Percentiles rank a stretch among this genome's conserved stretches.
These are phyloP conservation scores for Lycorma delicatula DNA, from an alignment of 1,140 invertebrate species.

Conservation along the genomic window DNA sequence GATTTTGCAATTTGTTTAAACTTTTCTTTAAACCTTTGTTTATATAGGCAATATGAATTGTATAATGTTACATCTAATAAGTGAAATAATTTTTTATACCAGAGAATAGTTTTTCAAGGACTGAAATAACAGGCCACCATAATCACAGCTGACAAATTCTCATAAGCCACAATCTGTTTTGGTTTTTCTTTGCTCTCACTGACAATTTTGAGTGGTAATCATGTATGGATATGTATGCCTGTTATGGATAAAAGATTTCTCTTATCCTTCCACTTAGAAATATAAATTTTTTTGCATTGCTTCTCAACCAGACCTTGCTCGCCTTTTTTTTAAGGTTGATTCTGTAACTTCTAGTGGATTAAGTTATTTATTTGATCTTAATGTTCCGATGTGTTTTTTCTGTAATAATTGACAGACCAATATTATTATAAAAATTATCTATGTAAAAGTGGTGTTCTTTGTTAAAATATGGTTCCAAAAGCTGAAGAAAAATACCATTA, in stretches of 20 bases:
- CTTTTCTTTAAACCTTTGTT: neutral
- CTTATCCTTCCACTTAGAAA: conserved; percentile 1
- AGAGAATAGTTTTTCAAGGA: conserved; percentile 29
- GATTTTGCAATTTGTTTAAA: too few species aligned
- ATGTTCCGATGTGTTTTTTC: conserved; percentile 4
- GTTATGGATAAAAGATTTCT: conserved; percentile 11
- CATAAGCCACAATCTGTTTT: conserved; percentile 14
- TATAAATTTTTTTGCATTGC: neutral
- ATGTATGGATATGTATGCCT: neutral
- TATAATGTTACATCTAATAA: neutral
- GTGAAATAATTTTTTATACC: conserved; percentile 29
- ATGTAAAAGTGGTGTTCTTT: too few species aligned
- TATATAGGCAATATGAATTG: neutral
- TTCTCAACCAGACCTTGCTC: neutral
- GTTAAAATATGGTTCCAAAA: too few species aligned
- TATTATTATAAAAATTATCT: too few species aligned
- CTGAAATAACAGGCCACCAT: conserved; percentile 29
- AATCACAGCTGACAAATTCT: conserved; percentile 30
- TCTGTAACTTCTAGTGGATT: neutral
- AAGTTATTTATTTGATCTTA: neutral
- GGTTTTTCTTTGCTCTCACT: conserved; percentile 13
- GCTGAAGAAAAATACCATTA: too few species aligned
- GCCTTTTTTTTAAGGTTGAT: neutral
- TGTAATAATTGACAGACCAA: too few species aligned
- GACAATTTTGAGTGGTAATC: conserved; percentile 20